These are phyloP conservation scores for Mactromeris polynyma DNA, from an alignment of 2,888 invertebrate genomes.

Conservation along the genomic window DNA sequence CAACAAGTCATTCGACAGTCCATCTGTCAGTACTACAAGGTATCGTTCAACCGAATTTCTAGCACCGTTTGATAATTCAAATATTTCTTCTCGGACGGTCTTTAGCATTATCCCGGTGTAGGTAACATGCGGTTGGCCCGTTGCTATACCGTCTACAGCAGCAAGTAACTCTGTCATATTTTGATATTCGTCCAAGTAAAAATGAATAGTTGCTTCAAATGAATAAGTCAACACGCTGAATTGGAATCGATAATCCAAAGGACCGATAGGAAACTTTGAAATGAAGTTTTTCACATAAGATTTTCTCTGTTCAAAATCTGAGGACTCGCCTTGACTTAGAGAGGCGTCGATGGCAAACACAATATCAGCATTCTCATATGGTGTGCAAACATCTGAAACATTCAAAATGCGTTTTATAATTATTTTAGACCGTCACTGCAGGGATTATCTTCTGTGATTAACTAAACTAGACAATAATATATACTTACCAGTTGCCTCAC, in stretches of 20 bases:
- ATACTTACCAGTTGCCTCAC: constrained; percentile 24
- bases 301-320: neutral
- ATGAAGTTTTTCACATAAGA: constrained; percentile 22
- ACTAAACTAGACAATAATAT: neutral
- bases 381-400: constrained; percentile 28
- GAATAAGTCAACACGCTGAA: constrained; percentile 21
- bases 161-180: neutral
- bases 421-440: no score
- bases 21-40: constrained; percentile 16
- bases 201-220: neutral
- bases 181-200: constrained; percentile 15
- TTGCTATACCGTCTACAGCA: neutral
- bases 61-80: neutral
- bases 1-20: neutral
- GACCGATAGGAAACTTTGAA: constrained; percentile 22
- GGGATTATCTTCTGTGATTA: neutral
- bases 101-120: neutral
- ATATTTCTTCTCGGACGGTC: neutral
- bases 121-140: neutral
- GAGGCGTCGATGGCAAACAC: constrained; percentile 22
- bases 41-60: neutral
- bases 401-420: neutral
- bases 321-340: neutral
- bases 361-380: constrained; percentile 24
- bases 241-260: constrained; percentile 23